Conservation (phyloP, 1,140 invertebrate species). For the Halictus rubicundus region DNA sequence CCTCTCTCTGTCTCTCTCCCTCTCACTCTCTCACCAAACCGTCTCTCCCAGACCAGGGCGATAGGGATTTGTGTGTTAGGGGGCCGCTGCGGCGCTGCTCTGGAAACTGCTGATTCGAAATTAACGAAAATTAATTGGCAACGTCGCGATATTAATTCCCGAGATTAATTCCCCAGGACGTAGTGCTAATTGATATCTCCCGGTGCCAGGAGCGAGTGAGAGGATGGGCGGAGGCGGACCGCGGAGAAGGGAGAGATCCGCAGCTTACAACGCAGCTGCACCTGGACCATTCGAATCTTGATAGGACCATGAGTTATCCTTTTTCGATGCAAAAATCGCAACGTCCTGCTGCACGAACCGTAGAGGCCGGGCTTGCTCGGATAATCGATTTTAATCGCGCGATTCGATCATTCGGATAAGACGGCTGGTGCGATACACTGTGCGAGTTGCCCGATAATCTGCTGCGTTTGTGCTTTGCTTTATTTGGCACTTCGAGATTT, state of each 20-base stretch:
- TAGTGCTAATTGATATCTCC: conserved; percentile 75
- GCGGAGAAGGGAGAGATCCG: conserved; percentile 37
- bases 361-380: too few relatives aligned
- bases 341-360: neutral
- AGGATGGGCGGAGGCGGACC: neutral
- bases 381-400: conserved; percentile 12
- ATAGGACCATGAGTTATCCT: conserved; percentile 37
- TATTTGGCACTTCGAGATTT: too few relatives aligned
- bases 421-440: neutral
- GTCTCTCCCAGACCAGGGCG: conserved; percentile 27
- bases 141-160: conserved; percentile 76
- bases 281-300: conserved; percentile 45
- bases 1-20: conserved; percentile 9
- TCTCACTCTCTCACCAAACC: conserved; percentile 4
- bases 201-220: conserved; percentile 38
- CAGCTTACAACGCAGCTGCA: conserved; percentile 43
- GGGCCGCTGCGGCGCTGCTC: conserved; percentile 65
- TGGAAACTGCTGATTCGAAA: conserved; percentile 78
- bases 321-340: conserved; percentile 28
- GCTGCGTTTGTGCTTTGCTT: too few relatives aligned
- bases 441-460: neutral
- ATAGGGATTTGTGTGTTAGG: conserved; percentile 66
- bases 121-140: conserved; percentile 79
- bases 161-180: conserved; percentile 74
- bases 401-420: neutral